These are phyloP conservation scores for Terrapene triunguis DNA, from an alignment of 2,113 vertebrate genomes.

Conservation along the genomic window DNA sequence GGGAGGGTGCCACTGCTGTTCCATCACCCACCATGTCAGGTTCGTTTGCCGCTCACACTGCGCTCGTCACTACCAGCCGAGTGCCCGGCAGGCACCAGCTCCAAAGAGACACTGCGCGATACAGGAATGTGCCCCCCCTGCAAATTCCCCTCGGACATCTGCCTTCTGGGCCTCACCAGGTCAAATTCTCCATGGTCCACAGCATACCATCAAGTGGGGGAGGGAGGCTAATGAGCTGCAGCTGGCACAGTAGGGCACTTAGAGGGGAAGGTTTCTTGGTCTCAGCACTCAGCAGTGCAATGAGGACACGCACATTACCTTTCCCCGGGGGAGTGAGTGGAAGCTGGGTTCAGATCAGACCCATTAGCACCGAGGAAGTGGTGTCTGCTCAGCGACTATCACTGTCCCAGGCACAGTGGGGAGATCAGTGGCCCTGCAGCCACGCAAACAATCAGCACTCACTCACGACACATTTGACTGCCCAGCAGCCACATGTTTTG, in stretches of 20 bases:
- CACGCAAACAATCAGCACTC: neutral
- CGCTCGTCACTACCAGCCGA: neutral
- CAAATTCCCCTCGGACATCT: neutral
- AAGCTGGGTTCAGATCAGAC: neutral
- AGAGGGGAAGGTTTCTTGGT: neutral
- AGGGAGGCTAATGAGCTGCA: neutral
- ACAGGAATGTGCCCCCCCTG: neutral
- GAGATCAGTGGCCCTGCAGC: no score
- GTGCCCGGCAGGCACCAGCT: no score
- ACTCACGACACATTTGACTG: no score
- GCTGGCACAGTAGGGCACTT: neutral
- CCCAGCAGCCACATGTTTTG: neutral
- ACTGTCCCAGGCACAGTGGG: no score
- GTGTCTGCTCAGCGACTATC: neutral
- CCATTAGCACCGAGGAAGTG: neutral
- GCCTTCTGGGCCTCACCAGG: neutral
- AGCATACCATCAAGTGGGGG: neutral
- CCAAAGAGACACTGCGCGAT: no score
- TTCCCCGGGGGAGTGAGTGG: no score
- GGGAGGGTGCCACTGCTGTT: no score
- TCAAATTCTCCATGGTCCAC: neutral
- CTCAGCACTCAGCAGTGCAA: neutral
- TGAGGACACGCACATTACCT: neutral
- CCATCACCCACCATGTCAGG: neutral
- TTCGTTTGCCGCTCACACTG: neutral